Base-by-base conservation (phyloP, 1,140 invertebrate genomes). In the Procambarus clarkii region DNA sequence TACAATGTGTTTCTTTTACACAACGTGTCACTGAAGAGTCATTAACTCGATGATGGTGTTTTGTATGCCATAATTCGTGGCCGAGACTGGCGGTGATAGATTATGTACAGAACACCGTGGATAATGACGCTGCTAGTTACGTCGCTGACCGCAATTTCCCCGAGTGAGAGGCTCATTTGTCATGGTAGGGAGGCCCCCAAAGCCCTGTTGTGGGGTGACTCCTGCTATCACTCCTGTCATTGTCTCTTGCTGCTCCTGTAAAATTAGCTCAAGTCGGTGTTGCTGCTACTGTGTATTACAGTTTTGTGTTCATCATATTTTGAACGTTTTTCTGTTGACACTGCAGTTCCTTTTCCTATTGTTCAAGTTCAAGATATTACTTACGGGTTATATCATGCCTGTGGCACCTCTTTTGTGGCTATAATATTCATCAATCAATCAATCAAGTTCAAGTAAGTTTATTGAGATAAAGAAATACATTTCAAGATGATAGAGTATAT, bases 71-170 rank as follows among this genome's bases (percentile, higher is more conserved):
- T 64, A 71, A 76, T 45, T 71, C 45, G 84, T 77, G 84, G 54
- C 5, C 48, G 3, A 58, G 80, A 82, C 44, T 34, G 69, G 60
- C 60, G 21, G 11, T 69, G 76, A 88, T 79, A 58, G 86, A 80
- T 69, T 11, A 77, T 34, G 77, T 46, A 74, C 60, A 81, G 86
- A 15, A 80, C 84, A n/a, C 71, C 64, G 7, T 34, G 45, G 77
- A 88, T 79, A 81, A 74, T 69, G 86, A 88, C 84, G 77, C 84
- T 74, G n/a, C 71, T 77, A 46, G 64, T 85, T 85, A 85, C 74
- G 83, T 58, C 60, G 24, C 74, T 77, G 48, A 50, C 21, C 46
- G 64, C 84, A n/a, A 86, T 86, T 86, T 77, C 69, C 48, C 71
- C 24, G 48, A 50, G 69, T 76, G 71, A 86, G 84, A 54, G 71